A percentile compares a stretch with the other conserved stretches of the same genome.
These are phyloP conservation scores for Ardeotis arabs DNA, from an alignment of 2,113 vertebrate genomes.

Conservation along the genomic window DNA sequence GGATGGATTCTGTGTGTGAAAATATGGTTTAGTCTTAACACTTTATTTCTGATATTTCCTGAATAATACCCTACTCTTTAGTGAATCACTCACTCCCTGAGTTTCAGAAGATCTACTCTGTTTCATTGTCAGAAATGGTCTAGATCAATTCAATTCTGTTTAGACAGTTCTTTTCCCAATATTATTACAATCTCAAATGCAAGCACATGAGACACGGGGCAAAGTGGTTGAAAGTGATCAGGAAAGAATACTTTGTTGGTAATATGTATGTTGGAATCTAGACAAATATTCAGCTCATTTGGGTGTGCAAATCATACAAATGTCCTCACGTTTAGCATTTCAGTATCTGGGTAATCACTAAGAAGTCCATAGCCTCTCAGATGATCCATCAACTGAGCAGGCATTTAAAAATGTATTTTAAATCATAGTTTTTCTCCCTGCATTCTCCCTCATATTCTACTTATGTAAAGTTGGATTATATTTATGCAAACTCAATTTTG, in stretches of 20 bases:
- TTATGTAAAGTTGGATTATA: not conserved
- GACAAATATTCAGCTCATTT: not conserved
- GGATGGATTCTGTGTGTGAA: not conserved
- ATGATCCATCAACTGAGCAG: not conserved
- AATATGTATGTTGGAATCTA: not conserved
- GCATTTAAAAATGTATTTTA: not conserved
- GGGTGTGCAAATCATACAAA: not conserved
- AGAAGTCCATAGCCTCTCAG: not conserved
- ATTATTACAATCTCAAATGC: not conserved
- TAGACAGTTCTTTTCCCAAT: not conserved
- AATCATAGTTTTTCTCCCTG: not conserved
- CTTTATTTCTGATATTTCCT: not conserved
- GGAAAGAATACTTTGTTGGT: not conserved
- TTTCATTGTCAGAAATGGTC: not conserved
- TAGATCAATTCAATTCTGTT: not conserved
- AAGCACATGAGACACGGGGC: not conserved
- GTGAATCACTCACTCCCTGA: not conserved
- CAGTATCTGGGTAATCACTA: not conserved
- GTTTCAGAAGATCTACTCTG: not conserved
- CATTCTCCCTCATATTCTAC: not conserved
- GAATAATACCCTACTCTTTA: not conserved
- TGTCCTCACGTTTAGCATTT: not conserved
- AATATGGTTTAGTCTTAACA: not conserved
- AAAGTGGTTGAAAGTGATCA: not conserved
- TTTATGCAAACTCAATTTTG: conserved; percentile 43